Evolutionary conservation across 2,888 invertebrate genomes (phyloP).

Genomic region (Dyspetes luteomarginatus): DNA sequence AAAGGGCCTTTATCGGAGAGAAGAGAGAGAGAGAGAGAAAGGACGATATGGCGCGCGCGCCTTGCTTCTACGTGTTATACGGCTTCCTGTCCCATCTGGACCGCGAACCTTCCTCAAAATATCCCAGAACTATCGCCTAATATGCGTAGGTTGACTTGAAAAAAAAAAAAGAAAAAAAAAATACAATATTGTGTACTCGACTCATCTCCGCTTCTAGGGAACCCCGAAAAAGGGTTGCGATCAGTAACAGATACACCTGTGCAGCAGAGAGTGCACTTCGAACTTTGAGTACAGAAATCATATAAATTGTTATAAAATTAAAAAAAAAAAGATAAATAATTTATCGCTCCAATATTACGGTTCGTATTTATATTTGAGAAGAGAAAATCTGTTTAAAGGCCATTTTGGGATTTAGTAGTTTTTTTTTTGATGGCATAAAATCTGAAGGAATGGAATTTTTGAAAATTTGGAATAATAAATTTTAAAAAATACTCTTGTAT

Average conservation of each 20-base stretch:
- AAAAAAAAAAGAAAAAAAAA: conserved; percentile 33
- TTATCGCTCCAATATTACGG: no score
- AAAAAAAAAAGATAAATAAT: not conserved
- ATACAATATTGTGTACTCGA: conserved; percentile 35
- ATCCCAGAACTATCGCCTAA: conserved; percentile 45
- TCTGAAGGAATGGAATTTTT: not conserved
- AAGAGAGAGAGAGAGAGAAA: not conserved
- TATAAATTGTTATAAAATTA: not conserved
- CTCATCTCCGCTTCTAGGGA: conserved; percentile 27
- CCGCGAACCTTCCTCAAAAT: conserved; percentile 67
- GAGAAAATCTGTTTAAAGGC: no score
- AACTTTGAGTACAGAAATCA: not conserved
- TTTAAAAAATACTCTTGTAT: no score
- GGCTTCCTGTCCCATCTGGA: conserved; percentile 73
- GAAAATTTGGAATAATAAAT: not conserved
- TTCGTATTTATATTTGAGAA: no score
- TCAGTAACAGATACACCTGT: conserved; percentile 35
- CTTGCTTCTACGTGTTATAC: conserved; percentile 67
- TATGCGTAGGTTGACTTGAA: conserved; percentile 49
- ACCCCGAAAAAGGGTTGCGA: conserved; percentile 48
- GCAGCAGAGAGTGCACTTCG: not conserved
- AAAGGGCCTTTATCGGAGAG: conserved; percentile 76
- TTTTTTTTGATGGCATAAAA: no score
- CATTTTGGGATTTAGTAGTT: no score
- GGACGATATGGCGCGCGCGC: conserved; percentile 55